Conservation (phyloP, 1,140 invertebrate genomes). For the Habropoda laboriosa region DNA sequence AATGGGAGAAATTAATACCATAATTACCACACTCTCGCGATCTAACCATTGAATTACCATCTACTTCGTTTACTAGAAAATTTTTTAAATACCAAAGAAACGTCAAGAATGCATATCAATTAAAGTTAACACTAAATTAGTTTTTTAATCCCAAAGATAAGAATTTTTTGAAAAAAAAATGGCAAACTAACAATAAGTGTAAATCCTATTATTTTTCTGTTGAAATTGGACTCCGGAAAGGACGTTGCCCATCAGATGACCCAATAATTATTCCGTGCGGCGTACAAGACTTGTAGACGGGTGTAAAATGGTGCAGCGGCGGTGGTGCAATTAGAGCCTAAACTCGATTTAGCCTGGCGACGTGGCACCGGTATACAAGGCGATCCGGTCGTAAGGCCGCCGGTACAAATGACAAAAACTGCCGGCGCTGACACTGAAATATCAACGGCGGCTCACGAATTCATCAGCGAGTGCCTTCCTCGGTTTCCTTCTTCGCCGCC, state of each 20-base stretch:
- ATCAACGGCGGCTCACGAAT: conserved; percentile 76
- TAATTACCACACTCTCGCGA: too few species aligned
- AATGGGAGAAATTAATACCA: too few species aligned
- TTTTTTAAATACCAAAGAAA: too few species aligned
- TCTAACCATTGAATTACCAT: too few species aligned
- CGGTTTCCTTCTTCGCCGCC: conserved; percentile 33
- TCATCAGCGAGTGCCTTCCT: conserved; percentile 64
- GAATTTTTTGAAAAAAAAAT: too few species aligned
- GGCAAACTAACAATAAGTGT: too few species aligned
- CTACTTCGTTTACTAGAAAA: background rate
- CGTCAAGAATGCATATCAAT: too few species aligned
- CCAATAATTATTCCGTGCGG: conserved; percentile 50
- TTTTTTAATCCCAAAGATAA: too few species aligned
- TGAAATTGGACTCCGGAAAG: too few species aligned
- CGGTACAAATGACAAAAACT: conserved; percentile 75
- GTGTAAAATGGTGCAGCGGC: conserved; percentile 48
- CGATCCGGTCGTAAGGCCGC: conserved; percentile 52
- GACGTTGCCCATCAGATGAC: too few species aligned
- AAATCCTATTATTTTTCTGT: too few species aligned
- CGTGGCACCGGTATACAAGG: conserved; percentile 33
- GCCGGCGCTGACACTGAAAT: conserved; percentile 73
- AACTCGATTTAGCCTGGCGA: conserved; percentile 69
- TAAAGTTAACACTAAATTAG: too few species aligned
- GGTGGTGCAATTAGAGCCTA: conserved; percentile 71
- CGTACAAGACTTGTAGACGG: background rate